These are phyloP conservation scores for Entomyzon cyanotis DNA, from an alignment of 2,113 vertebrate genomes.

Conservation along the genomic window DNA sequence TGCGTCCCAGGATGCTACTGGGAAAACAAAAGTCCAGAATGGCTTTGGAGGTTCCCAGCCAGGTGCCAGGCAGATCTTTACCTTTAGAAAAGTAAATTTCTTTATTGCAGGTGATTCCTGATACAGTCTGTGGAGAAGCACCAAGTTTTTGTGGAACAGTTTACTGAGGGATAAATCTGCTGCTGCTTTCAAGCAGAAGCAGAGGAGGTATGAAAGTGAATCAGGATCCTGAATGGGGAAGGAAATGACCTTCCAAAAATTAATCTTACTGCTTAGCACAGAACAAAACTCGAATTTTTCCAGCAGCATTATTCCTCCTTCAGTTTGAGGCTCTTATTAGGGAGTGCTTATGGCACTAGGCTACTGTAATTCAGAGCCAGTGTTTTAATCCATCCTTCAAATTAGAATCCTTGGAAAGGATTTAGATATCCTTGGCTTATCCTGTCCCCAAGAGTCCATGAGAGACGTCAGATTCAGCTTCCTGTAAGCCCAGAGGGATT, in stretches of 20 bases:
- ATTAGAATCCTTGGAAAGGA: constrained; percentile 16
- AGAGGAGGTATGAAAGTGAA: background rate
- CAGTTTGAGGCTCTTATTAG: background rate
- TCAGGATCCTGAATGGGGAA: background rate
- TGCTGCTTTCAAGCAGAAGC: background rate
- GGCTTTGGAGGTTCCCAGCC: background rate
- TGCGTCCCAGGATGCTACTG: accelerated
- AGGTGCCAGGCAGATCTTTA: background rate
- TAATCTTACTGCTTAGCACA: background rate
- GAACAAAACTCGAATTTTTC: background rate
- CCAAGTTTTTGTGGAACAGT: background rate
- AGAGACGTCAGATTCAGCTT: background rate
- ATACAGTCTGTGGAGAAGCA: no score
- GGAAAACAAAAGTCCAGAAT: background rate
- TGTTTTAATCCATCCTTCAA: background rate
- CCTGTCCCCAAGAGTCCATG: background rate
- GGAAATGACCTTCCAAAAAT: background rate
- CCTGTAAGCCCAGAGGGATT: background rate
- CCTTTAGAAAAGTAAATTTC: background rate
- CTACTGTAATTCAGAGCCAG: background rate
- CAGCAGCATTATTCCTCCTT: background rate
- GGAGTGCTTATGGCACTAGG: background rate
- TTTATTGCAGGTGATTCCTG: background rate
- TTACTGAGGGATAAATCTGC: background rate
- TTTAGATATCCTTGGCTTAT: background rate